Conservation (phyloP, 2,113 vertebrate species). For the Mustelus asterias region DNA sequence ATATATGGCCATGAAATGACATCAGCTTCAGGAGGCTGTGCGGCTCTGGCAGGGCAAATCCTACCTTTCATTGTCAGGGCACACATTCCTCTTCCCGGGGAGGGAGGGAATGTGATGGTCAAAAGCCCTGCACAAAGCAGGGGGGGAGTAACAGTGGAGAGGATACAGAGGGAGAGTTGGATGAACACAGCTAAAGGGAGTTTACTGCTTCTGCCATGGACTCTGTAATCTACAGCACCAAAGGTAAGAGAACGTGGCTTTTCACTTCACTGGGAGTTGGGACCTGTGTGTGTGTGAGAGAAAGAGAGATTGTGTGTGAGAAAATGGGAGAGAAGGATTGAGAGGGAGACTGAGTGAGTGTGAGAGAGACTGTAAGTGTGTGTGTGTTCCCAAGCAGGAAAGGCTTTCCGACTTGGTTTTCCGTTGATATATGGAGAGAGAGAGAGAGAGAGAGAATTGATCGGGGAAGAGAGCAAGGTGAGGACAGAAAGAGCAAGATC, state of each 20-base stretch:
- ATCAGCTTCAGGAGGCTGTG: not conserved
- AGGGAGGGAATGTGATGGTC: not conserved
- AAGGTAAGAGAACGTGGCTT: conserved; percentile 16
- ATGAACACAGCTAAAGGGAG: not conserved
- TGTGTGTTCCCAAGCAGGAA: not conserved
- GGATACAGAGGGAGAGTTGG: not conserved
- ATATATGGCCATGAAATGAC: not conserved
- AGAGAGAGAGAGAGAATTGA: not conserved
- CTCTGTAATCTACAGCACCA: not conserved
- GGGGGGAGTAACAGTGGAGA: not conserved
- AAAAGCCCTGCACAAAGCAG: not conserved
- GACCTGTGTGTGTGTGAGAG: not conserved
- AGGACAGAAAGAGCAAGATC: too few relatives aligned
- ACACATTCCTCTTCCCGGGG: not conserved
- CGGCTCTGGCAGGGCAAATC: not conserved
- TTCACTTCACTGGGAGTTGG: not conserved
- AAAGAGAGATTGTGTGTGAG: too few relatives aligned
- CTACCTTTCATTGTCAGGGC: conserved; percentile 25
- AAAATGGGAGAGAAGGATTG: too few relatives aligned
- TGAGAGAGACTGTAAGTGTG: too few relatives aligned
- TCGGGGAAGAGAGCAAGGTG: not conserved
- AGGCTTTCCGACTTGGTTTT: not conserved
- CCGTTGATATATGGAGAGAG: not conserved
- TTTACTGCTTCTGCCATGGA: not conserved
- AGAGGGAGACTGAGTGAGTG: too few relatives aligned